These are phyloP conservation scores for Cerceris ruficornis DNA, from an alignment of 2,888 invertebrate genomes.

Conservation along the genomic window DNA sequence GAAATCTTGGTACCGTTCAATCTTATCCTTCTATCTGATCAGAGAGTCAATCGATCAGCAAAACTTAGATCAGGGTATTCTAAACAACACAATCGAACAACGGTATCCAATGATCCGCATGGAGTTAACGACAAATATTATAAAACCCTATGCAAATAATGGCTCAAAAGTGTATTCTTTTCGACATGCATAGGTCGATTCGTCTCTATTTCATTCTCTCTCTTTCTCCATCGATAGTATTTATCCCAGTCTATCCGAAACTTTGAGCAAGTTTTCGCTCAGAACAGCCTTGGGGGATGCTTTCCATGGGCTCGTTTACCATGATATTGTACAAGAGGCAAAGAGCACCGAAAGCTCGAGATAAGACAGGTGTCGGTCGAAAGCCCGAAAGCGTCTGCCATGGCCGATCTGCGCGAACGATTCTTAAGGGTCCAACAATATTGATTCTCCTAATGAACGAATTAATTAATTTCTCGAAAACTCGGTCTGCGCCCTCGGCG, in stretches of 20 bases:
- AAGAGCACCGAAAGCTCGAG: conserved; percentile 14
- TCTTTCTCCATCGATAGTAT: conserved; percentile 26
- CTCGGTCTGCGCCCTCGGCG: conserved; percentile 26
- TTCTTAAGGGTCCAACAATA: conserved; percentile 51
- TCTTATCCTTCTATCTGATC: no score
- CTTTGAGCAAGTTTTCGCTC: conserved; percentile 52
- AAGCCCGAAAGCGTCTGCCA: conserved; percentile 23
- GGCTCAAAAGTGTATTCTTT: background rate
- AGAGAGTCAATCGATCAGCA: no score
- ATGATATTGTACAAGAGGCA: conserved; percentile 39
- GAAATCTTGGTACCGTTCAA: no score
- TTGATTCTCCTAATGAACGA: conserved; percentile 67
- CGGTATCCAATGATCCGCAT: no score
- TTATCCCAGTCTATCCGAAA: conserved; percentile 47
- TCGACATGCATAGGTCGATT: background rate
- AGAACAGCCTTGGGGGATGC: conserved; percentile 58
- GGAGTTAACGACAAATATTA: no score
- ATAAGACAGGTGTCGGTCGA: conserved; percentile 37
- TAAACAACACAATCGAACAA: no score
- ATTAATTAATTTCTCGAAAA: conserved; percentile 67
- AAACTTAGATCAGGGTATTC: no score
- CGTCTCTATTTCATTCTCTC: background rate
- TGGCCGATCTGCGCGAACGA: background rate
- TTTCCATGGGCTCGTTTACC: conserved; percentile 43
- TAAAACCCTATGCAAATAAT: no score